Base-by-base conservation (phyloP, 2,113 vertebrate genomes). In the Grallaria varia region DNA sequence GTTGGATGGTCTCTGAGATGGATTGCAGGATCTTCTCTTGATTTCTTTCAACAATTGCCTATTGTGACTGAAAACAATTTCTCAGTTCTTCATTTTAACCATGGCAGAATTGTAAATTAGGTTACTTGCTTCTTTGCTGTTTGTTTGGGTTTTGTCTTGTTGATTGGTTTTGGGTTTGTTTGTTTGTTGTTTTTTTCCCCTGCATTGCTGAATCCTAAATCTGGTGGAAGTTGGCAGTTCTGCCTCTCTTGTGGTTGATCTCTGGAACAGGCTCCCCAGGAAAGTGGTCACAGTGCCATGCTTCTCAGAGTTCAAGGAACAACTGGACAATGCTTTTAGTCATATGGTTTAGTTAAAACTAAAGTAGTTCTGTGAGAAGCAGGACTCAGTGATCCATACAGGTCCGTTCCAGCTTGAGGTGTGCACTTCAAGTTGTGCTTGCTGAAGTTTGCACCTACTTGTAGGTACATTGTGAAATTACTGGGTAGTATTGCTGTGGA, bases 31-130 rank as follows among this genome's bases (percentile, higher is more conserved):
- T n/a, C 35, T 9, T 80, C 53, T 74, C 80, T 74, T 53, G 10
- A n/a, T 78, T 94, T 87, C 11, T 82, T 79, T 59, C 68, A 74
- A 81, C 84, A 94, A 23, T 87, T 91, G 44, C 50, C 39, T 87
- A 14, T 97, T 98, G 91, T 96, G 81, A 81, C 72, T 81, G 58
- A 39, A 87, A 91, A 96, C 87, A 95, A 66, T 93, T 85, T 25
- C 47, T 63, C 47, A 59, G 50, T 95, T 96, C 90, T 93, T 87
- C 44, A n/a, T 40, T 76, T 72, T 77, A 90, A 90, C 87, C 45
- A 64, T 67, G 62, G 30, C 80, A 89, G 39, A 64, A 78, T 50
- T 92, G 35, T 83, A 92, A 75, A 74, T 73, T 69, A 91, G 52
- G 12, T 52, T 75, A 10, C 18, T 87, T 81, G 18, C 64, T 59